Evolutionary conservation across 2,113 vertebrate genomes (phyloP).

Genomic region (Dolichotis patagonum): DNA sequence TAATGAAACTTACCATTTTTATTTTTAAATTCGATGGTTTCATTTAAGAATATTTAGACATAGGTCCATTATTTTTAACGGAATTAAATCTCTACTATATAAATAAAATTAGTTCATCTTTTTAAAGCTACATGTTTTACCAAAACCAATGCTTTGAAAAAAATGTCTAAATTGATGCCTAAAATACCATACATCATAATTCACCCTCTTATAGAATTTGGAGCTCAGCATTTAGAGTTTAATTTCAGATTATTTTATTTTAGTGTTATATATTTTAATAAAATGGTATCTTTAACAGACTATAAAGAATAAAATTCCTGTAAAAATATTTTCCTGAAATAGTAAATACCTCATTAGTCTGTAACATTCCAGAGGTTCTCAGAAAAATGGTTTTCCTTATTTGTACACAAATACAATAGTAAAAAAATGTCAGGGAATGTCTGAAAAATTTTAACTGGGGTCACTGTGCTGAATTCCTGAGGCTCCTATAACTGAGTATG

Average conservation of each 20-base stretch:
- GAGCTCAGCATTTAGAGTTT: neutral
- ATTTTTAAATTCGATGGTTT: constrained; percentile 13
- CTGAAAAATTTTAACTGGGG: neutral
- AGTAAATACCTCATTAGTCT: constrained; percentile 14
- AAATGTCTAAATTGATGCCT: neutral
- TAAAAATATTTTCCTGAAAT: neutral
- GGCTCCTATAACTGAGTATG: neutral
- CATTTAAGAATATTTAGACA: neutral
- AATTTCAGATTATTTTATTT: constrained; percentile 25
- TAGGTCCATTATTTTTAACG: neutral
- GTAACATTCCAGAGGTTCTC: constrained; percentile 27
- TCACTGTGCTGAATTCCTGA: constrained; percentile 56
- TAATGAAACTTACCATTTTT: neutral
- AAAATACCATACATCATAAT: neutral
- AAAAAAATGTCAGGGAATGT: constrained; percentile 48
- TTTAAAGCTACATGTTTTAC: constrained; percentile 19
- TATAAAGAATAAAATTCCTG: neutral
- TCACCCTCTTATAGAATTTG: neutral
- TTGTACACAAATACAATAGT: constrained; percentile 27
- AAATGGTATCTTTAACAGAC: constrained; percentile 15
- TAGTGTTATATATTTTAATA: neutral
- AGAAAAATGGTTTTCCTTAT: constrained; percentile 56
- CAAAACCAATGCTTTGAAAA: neutral
- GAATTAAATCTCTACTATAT: neutral
- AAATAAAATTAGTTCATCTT: neutral